Percentiles rank a stretch among this genome's conserved stretches.
These are phyloP conservation scores for Sisyra terminalis DNA, from an alignment of 2,888 invertebrate species.

Conservation along the genomic window DNA sequence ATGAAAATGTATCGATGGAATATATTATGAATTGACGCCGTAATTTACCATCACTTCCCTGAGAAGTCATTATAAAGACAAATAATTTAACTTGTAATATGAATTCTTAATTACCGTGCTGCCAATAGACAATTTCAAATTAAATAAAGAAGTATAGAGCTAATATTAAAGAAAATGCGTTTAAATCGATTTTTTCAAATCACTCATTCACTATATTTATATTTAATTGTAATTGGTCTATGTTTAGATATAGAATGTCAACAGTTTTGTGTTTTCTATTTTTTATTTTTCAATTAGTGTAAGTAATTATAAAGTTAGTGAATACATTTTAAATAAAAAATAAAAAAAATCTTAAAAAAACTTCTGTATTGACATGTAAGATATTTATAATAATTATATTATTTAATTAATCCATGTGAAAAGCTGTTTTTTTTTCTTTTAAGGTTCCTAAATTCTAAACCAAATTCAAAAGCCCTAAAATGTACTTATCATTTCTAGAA, in stretches of 20 bases:
- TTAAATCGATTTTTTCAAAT: neutral
- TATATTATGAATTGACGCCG: neutral
- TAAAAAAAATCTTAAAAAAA: conserved; percentile 3
- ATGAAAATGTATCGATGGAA: neutral
- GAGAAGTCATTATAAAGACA: neutral
- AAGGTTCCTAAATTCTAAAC: too few species aligned
- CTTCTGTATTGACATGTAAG: conserved; percentile 28
- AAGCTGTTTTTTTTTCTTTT: too few species aligned
- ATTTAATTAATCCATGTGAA: conserved; percentile 24
- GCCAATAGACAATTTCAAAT: conserved; percentile 5
- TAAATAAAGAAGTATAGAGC: neutral
- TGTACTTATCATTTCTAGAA: too few species aligned
- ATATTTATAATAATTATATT: conserved; percentile 33
- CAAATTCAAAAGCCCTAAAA: too few species aligned
- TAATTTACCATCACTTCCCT: neutral
- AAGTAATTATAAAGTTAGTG: conserved; percentile 4
- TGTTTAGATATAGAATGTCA: conserved; percentile 5
- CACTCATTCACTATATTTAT: conserved; percentile 2
- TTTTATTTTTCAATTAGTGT: conserved; percentile 4
- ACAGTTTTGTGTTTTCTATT: conserved; percentile 4
- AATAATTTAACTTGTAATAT: conserved; percentile 1
- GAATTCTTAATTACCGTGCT: conserved; percentile 2
- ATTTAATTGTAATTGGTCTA: conserved; percentile 6
- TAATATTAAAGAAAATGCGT: neutral
- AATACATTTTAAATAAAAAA: conserved; percentile 2